Conservation (phyloP, 2,888 invertebrate genomes). For the Argyresthia goedartella region DNA sequence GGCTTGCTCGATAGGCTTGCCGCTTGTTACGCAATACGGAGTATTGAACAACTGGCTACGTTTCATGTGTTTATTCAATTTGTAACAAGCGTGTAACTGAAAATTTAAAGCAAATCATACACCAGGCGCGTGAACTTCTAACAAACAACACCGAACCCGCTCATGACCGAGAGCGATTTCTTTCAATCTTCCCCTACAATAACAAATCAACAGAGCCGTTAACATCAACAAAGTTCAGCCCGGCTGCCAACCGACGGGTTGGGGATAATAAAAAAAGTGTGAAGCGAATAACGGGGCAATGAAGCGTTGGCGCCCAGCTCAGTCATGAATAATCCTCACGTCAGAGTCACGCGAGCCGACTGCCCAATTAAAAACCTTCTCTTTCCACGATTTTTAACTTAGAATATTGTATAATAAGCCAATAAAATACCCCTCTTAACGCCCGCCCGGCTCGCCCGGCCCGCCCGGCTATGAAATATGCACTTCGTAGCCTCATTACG, state of each 20-base stretch:
- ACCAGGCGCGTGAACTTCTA: too few relatives aligned
- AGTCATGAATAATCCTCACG: constrained; percentile 66
- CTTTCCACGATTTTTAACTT: constrained; percentile 70
- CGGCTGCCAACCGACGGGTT: background rate
- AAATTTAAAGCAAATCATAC: too few relatives aligned
- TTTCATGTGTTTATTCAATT: too few relatives aligned
- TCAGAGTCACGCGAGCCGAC: constrained; percentile 61
- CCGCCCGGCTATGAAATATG: constrained; percentile 59
- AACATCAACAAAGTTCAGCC: constrained; percentile 2
- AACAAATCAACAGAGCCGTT: background rate
- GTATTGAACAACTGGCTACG: too few relatives aligned
- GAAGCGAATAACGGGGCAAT: constrained; percentile 41
- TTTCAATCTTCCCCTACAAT: background rate
- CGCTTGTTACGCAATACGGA: too few relatives aligned
- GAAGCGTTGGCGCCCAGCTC: constrained; percentile 53
- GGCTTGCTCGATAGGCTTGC: too few relatives aligned
- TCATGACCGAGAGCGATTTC: too few relatives aligned
- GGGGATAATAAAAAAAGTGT: constrained; percentile 31
- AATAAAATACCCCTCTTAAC: constrained; percentile 70
- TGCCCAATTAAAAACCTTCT: constrained; percentile 70
- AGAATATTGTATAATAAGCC: constrained; percentile 71
- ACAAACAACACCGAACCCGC: too few relatives aligned
- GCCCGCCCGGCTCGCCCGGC: constrained; percentile 47
- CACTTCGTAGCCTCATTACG: constrained; percentile 62
- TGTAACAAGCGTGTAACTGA: too few relatives aligned